Conservation (phyloP, 2,113 vertebrate species). For the Nematolebias whitei region DNA sequence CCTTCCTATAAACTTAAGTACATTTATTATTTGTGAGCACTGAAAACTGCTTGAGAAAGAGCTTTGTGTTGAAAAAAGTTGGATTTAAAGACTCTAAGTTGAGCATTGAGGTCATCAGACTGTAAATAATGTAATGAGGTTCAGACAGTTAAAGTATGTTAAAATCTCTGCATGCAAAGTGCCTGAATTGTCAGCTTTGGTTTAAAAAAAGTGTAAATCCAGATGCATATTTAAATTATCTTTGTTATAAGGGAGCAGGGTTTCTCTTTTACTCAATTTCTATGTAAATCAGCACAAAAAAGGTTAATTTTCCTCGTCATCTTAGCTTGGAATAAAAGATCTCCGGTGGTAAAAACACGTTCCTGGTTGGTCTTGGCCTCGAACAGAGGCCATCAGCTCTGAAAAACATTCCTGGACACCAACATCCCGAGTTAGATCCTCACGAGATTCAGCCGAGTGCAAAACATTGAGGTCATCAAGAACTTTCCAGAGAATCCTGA, state of each 20-base stretch:
- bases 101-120: not conserved
- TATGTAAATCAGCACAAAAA: not conserved
- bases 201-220: no score
- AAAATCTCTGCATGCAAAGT: not conserved
- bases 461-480: slow-evolving; percentile 80
- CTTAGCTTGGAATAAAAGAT: not conserved
- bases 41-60: not conserved
- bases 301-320: not conserved
- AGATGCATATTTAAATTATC: no score
- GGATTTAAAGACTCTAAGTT: no score
- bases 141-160: not conserved
- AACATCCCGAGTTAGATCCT: slow-evolving; percentile 71
- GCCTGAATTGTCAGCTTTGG: not conserved
- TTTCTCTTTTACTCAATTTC: not conserved
- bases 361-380: slow-evolving; percentile 17
- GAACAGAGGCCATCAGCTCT: slow-evolving; percentile 39
- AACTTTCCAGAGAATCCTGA: slow-evolving; percentile 66
- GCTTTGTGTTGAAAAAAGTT: not conserved
- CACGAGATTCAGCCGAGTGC: slow-evolving; percentile 73
- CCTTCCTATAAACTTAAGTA: not conserved
- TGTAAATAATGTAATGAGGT: not conserved
- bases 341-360: slow-evolving; percentile 25
- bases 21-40: not conserved
- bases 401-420: slow-evolving; percentile 65
- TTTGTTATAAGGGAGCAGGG: no score